Conservation (phyloP, 1,140 invertebrate genomes). For the Apis cerana region DNA sequence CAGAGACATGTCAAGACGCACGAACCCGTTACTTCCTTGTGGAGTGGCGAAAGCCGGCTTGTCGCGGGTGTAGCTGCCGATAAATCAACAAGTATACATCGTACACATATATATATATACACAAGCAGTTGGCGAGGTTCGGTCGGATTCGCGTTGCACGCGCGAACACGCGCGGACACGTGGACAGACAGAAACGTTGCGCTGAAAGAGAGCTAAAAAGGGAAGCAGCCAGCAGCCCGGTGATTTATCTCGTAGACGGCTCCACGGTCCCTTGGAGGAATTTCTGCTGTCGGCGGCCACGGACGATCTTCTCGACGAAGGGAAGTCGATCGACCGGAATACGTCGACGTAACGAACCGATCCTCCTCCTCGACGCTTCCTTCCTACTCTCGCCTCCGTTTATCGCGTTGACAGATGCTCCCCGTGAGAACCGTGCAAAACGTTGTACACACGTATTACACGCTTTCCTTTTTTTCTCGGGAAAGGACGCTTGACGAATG, state of each 20-base stretch:
- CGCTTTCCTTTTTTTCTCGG: background rate
- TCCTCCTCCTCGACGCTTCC: constrained; percentile 1
- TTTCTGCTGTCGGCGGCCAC: constrained; percentile 25
- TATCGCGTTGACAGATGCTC: constrained; percentile 27
- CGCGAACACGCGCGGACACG: constrained; percentile 39
- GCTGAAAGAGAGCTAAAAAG: constrained; percentile 32
- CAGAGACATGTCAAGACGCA: background rate
- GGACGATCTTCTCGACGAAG: background rate
- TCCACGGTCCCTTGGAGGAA: constrained; percentile 38
- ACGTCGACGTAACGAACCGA: constrained; percentile 50
- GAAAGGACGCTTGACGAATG: too few species aligned
- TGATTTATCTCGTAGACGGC: constrained; percentile 47
- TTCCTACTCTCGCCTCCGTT: background rate
- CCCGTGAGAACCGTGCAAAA: constrained; percentile 8
- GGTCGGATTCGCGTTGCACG: constrained; percentile 27
- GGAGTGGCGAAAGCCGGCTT: constrained; percentile 12
- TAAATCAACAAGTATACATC: constrained; percentile 66
- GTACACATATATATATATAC: background rate
- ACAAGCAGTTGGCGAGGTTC: constrained; percentile 31
- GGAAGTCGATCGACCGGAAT: constrained; percentile 56
- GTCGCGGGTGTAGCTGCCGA: constrained; percentile 54
- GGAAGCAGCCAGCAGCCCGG: constrained; percentile 3
- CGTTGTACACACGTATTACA: background rate
- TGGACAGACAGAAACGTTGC: constrained; percentile 43
- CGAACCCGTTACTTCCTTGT: constrained; percentile 36